These are phyloP conservation scores for Trichacis sp. DNA, from an alignment of 2,888 invertebrate genomes.

Conservation along the genomic window DNA sequence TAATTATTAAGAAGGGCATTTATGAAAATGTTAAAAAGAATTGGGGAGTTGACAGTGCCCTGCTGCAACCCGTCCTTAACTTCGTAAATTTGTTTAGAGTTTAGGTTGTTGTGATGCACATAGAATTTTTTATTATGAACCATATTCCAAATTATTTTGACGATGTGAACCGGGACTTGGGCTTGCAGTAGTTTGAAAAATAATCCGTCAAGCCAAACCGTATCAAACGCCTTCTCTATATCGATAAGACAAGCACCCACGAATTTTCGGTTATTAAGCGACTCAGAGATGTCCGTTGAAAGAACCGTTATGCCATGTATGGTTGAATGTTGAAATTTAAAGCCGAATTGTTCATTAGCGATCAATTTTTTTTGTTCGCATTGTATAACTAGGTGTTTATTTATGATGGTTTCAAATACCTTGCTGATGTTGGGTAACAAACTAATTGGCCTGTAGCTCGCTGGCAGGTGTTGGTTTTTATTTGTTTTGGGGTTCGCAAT, in stretches of 20 bases:
- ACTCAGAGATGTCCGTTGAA: slow-evolving; percentile 12
- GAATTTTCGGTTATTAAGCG: slow-evolving; percentile 8
- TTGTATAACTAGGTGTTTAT: slow-evolving; percentile 7
- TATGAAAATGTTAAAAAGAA: slow-evolving; percentile 41
- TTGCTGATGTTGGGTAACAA: slow-evolving; percentile 46
- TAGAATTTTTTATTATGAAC: slow-evolving; percentile 19
- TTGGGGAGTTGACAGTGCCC: too few relatives aligned
- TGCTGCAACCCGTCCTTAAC: slow-evolving; percentile 23
- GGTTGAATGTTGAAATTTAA: slow-evolving; percentile 32
- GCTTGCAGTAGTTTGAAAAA: slow-evolving; percentile 29
- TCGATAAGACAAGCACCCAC: slow-evolving; percentile 29
- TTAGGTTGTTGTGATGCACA: background rate
- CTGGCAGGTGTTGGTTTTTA: slow-evolving; percentile 14
- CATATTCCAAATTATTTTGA: slow-evolving; percentile 26
- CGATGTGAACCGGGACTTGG: slow-evolving; percentile 19
- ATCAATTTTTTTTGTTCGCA: slow-evolving; percentile 25
- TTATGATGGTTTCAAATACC: slow-evolving; percentile 42
- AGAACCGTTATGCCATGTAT: slow-evolving; percentile 33
- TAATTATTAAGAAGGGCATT: slow-evolving; percentile 23
- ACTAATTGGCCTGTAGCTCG: slow-evolving; percentile 45
- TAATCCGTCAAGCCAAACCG: slow-evolving; percentile 24
- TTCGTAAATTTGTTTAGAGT: slow-evolving; percentile 1
- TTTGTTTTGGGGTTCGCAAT: slow-evolving; percentile 35
- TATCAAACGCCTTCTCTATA: slow-evolving; percentile 31
- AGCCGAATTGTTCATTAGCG: slow-evolving; percentile 39